A percentile compares a stretch with the other conserved stretches of the same genome.
These are phyloP conservation scores for Agelastica alni DNA, from an alignment of 2,888 invertebrate species.

Conservation along the genomic window DNA sequence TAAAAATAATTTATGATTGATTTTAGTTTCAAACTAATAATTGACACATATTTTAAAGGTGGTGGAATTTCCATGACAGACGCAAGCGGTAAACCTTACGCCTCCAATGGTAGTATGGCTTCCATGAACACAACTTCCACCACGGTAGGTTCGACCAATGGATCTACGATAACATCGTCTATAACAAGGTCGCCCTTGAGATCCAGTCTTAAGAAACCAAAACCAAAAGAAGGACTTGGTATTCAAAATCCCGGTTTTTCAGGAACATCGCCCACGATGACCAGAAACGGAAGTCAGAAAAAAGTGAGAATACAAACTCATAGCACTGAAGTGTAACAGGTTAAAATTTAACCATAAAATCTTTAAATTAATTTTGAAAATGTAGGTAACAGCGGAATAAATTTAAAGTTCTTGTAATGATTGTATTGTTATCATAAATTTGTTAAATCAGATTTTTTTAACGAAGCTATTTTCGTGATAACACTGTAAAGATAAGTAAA, in stretches of 20 bases:
- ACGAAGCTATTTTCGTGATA: too few species aligned
- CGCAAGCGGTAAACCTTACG: constrained; percentile 83
- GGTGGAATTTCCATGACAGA: constrained; percentile 79
- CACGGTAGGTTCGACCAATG: constrained; percentile 63
- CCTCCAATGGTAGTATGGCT: constrained; percentile 66
- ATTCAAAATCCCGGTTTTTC: constrained; percentile 87
- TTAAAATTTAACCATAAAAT: neutral
- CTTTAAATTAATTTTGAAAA: too few species aligned
- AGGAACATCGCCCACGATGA: constrained; percentile 80
- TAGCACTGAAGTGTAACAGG: constrained; percentile 78
- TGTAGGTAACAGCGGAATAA: too few species aligned
- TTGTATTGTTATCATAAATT: neutral
- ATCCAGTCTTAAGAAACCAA: constrained; percentile 79
- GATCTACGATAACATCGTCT: constrained; percentile 57
- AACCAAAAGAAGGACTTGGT: constrained; percentile 67
- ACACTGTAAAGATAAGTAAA: too few species aligned
- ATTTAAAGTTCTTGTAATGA: neutral
- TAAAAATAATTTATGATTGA: too few species aligned
- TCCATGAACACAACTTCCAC: constrained; percentile 77
- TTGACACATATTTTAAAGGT: too few species aligned
- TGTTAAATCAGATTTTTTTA: too few species aligned
- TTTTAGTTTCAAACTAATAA: too few species aligned
- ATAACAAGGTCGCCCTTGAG: constrained; percentile 67
- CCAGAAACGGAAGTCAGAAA: constrained; percentile 85
- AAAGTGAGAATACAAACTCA: constrained; percentile 91